phyloP scores from a whole-genome alignment of 1,140 invertebrate species.

The Berghia stephanieae region DNA sequence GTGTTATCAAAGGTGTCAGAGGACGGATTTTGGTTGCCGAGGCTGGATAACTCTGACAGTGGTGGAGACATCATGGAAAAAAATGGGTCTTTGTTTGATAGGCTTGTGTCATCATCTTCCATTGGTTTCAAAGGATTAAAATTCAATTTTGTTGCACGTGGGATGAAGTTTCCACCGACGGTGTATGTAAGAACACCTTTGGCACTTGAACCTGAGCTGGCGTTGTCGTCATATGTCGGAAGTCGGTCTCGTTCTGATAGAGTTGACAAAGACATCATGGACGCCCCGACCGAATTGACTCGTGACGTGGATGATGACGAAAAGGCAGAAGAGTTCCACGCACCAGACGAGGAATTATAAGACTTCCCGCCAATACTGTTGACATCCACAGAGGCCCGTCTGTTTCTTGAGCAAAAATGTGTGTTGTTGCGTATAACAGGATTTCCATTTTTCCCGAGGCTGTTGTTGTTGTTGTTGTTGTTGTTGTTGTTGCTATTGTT shows the following conservation, averaged over 20 bases:
- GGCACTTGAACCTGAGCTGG: neutral
- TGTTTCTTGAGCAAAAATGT: conserved; percentile 18
- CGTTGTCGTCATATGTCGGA: neutral
- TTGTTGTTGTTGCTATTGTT: too few species aligned
- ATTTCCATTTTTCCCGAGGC: too few species aligned
- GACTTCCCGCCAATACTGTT: conserved; percentile 11
- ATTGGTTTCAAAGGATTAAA: too few species aligned
- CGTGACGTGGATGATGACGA: conserved; percentile 9
- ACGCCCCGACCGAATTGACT: neutral
- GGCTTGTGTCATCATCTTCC: too few species aligned
- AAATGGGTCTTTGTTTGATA: too few species aligned
- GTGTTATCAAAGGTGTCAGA: too few species aligned
- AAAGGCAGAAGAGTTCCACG: neutral
- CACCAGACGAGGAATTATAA: neutral
- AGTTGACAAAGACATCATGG: neutral
- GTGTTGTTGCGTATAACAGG: conserved; percentile 23
- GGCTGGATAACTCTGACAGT: too few species aligned
- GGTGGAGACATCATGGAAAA: too few species aligned
- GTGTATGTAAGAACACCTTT: conserved; percentile 14
- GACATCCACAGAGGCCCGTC: conserved; percentile 2
- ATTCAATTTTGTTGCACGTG: conserved; percentile 10
- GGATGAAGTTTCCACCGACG: conserved; percentile 23
- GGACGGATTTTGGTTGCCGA: too few species aligned
- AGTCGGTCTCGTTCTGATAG: neutral
- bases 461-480: too few species aligned